A percentile compares a stretch with the other conserved stretches of the same genome.
These are phyloP conservation scores for Andrena minutula DNA, from an alignment of 2,888 invertebrate species.

Conservation along the genomic window DNA sequence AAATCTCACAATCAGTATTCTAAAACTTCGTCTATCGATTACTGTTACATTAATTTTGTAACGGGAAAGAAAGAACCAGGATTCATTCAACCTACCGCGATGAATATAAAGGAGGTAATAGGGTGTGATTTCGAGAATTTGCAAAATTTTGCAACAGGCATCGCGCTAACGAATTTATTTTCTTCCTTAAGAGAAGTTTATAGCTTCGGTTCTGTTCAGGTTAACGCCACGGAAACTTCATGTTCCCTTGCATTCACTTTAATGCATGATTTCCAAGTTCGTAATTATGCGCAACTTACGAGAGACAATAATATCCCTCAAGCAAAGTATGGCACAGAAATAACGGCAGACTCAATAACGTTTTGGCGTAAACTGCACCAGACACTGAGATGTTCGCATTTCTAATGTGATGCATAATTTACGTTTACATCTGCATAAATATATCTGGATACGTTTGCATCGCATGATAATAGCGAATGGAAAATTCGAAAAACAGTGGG, in stretches of 20 bases:
- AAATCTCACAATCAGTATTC: background rate
- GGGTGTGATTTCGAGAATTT: background rate
- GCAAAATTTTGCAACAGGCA: background rate
- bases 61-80: background rate
- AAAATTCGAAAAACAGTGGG: background rate
- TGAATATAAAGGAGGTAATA: too few relatives aligned
- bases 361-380: background rate
- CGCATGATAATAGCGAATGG: background rate
- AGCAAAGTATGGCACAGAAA: background rate
- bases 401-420: conserved; percentile 38
- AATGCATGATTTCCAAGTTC: conserved; percentile 37
- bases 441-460: conserved; percentile 37
- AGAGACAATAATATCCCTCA: conserved; percentile 7
- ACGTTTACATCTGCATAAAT: conserved; percentile 37
- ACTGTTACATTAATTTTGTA: background rate
- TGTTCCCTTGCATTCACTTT: conserved; percentile 17
- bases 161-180: conserved; percentile 31
- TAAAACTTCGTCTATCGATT: too few relatives aligned
- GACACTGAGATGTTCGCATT: conserved; percentile 8
- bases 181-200: conserved; percentile 6
- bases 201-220: conserved; percentile 7
- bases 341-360: conserved; percentile 28
- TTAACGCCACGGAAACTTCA: conserved; percentile 23
- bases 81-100: too few relatives aligned
- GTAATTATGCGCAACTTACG: conserved; percentile 39